phyloP scores from a whole-genome alignment of 2,888 invertebrate species.

The Hypercompe scribonia region DNA sequence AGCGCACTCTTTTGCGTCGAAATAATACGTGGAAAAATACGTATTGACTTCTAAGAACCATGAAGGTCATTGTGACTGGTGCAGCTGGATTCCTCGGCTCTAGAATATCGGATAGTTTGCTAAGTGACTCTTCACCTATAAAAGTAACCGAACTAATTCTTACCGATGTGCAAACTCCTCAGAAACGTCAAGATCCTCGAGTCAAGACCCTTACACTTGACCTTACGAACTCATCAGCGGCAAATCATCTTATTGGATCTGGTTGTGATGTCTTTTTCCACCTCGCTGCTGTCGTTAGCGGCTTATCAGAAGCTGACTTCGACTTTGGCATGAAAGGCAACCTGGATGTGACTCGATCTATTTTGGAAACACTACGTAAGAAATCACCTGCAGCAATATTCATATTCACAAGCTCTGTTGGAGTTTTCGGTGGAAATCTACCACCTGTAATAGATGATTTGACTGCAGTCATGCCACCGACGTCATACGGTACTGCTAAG shows the following conservation, averaged over 20 bases:
- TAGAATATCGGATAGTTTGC: slow-evolving; percentile 61
- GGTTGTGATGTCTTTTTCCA: slow-evolving; percentile 69
- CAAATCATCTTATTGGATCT: slow-evolving; percentile 56
- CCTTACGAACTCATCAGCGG: slow-evolving; percentile 52
- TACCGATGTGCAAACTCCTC: slow-evolving; percentile 49
- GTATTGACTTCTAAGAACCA: slow-evolving; percentile 33
- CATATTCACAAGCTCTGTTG: slow-evolving; percentile 72
- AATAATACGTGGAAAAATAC: background rate
- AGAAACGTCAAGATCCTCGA: slow-evolving; percentile 51
- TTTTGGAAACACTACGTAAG: slow-evolving; percentile 68
- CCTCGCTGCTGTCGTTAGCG: slow-evolving; percentile 78
- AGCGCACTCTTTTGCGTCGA: background rate
- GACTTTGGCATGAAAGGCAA: slow-evolving; percentile 75
- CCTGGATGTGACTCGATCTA: slow-evolving; percentile 72
- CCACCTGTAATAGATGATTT: slow-evolving; percentile 64
- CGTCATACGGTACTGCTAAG: slow-evolving; percentile 76
- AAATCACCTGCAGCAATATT: slow-evolving; percentile 60
- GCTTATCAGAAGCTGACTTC: slow-evolving; percentile 75
- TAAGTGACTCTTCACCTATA: slow-evolving; percentile 52
- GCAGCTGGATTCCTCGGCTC: slow-evolving; percentile 71
- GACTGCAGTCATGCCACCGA: slow-evolving; percentile 71
- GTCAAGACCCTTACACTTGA: slow-evolving; percentile 54
- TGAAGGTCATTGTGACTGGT: slow-evolving; percentile 74
- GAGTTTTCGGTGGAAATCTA: slow-evolving; percentile 71
- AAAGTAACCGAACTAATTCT: slow-evolving; percentile 58